A percentile compares a stretch with the other conserved stretches of the same genome.
Conservation (phyloP, 64 coral and sea anemone genomes). For the Montipora cactus region DNA sequence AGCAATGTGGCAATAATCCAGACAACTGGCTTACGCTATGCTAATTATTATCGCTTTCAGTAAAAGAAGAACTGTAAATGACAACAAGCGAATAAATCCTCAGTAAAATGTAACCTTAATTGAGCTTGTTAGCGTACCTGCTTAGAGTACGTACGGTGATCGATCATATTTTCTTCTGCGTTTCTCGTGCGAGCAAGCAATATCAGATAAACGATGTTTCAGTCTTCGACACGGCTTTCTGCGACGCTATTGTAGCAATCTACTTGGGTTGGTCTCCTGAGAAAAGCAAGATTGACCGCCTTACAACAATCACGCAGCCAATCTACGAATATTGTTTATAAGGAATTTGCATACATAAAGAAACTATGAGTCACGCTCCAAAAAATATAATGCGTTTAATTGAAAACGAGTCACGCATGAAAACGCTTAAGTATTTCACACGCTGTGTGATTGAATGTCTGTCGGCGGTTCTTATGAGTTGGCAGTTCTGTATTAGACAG, state of each 20-base stretch:
- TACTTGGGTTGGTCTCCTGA: neutral
- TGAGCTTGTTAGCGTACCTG: conserved; percentile 15
- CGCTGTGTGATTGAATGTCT: neutral
- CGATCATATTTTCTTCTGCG: neutral
- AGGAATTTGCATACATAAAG: conserved; percentile 41
- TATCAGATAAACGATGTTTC: no score
- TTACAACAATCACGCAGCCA: neutral
- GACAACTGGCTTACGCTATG: neutral
- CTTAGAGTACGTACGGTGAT: neutral
- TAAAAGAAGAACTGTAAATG: neutral
- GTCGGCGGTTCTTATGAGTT: neutral
- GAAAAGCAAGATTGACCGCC: conserved; percentile 6
- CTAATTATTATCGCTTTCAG: neutral
- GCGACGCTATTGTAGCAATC: neutral
- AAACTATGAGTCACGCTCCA: conserved; percentile 20
- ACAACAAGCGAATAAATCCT: neutral
- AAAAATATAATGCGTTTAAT: neutral
- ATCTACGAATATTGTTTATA: neutral
- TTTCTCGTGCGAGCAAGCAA: neutral
- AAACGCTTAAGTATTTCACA: neutral
- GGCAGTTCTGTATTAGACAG: neutral
- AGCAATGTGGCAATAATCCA: neutral
- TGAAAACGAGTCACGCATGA: neutral
- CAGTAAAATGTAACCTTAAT: neutral
- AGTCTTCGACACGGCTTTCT: neutral